Evolutionary conservation across 2,113 vertebrate genomes (phyloP), one percentile per base, ranked within the genome.

Genomic region (Plecotus auritus): DNA sequence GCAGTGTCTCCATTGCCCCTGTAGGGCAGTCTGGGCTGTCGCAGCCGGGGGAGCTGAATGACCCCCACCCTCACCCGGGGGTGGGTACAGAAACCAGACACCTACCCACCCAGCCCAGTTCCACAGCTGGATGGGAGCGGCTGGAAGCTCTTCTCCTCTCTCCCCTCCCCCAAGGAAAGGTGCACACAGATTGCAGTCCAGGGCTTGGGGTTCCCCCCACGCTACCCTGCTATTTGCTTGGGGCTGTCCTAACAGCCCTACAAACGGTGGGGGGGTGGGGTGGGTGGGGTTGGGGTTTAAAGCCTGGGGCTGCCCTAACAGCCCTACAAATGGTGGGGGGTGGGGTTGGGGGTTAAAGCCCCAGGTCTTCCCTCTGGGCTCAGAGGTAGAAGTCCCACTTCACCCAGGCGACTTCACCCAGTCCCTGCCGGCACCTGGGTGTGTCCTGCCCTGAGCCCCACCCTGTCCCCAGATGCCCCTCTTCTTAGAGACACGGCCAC

Each of bases 1-100:
- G 14, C 73, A 18, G 1, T 3, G 30, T 32, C 22, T 7, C 20
- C 0, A 0, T 7, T 49, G 11, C 49, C 23, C 5, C 32, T 40
- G 0, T 13, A n/a, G 61, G 69, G 59, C 45, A 16, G 4, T 42
- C 5, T 7, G 35, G 45, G 85, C 2, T 9, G 23, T 9, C 22
- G 22, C 28, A n/a, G 23, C 5, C 4, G 9, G 16, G 11, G n/a
- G 47, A n/a, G 11, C 47, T 12, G 12, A 47, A 0, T 11, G 2
- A 11, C 12, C 47, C 47, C 47, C 47, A 49, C 13, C 13, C 45
- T n/a, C 45, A 45, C 47, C 47, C 47, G 2, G 47, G 47, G 47
- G 47, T 49, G 47, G 47, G 47, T 49, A 13, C 47, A 47, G 59
- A 85, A 91, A n/a, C 28, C 23, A 12, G 70, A 37, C 26, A n/a